phyloP scores from a whole-genome alignment of 2,888 invertebrate species.

The Fabriciana adippe region DNA sequence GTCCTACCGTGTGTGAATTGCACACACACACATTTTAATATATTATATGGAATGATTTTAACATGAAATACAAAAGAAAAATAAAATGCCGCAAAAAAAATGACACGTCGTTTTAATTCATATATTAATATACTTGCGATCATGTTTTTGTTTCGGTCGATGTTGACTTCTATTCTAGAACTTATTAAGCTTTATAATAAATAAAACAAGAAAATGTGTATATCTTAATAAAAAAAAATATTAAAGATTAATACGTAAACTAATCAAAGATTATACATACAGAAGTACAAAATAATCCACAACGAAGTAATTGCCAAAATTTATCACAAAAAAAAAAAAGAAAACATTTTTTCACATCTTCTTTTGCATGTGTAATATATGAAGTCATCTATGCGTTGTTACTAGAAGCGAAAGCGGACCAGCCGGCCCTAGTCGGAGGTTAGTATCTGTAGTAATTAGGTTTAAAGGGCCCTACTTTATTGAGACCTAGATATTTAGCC shows the following conservation, averaged over 20 bases:
- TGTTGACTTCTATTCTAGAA: too few species aligned
- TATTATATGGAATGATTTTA: too few species aligned
- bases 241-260: not conserved
- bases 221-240: too few species aligned
- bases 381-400: conserved; percentile 9
- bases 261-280: not conserved
- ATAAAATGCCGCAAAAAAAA: too few species aligned
- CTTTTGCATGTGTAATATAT: not conserved
- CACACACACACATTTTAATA: too few species aligned
- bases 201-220: too few species aligned
- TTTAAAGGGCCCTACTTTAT: conserved; percentile 99
- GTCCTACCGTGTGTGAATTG: too few species aligned
- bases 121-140: too few species aligned
- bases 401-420: conserved; percentile 18
- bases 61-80: too few species aligned
- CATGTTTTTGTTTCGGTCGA: too few species aligned
- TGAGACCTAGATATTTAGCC: conserved; percentile 97
- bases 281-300: not conserved
- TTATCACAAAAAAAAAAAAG: not conserved
- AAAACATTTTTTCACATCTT: not conserved
- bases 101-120: too few species aligned
- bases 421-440: conserved; percentile 40
- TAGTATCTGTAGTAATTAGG: conserved; percentile 97
- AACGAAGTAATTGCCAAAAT: conserved; percentile 6
- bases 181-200: too few species aligned